phyloP scores from a whole-genome alignment of 2,888 invertebrate species.

The Hoplodrina ambigua region DNA sequence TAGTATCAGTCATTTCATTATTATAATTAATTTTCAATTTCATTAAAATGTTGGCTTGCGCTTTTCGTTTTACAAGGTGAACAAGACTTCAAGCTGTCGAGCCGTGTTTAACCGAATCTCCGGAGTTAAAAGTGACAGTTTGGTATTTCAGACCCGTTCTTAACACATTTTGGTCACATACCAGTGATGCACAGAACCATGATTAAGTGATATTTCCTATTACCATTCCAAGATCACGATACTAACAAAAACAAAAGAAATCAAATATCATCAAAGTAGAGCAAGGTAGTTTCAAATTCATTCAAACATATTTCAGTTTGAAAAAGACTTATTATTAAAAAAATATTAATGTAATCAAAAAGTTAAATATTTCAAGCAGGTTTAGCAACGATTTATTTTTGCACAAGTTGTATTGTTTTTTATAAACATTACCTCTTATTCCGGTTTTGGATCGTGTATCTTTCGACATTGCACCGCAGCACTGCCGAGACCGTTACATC shows the following conservation, averaged over 20 bases:
- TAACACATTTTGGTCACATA: conserved; percentile 18
- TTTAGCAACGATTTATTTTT: conserved; percentile 21
- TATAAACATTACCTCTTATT: conserved; percentile 14
- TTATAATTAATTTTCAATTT: conserved; percentile 8
- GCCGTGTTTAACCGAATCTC: not conserved
- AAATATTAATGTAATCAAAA: not conserved
- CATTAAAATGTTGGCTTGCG: not conserved
- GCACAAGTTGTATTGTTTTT: conserved; percentile 3
- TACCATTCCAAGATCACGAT: conserved; percentile 9
- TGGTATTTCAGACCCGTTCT: conserved; percentile 20
- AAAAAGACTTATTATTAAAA: not conserved
- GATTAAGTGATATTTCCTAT: not conserved
- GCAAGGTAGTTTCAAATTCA: conserved; percentile 5
- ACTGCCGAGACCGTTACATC: conserved; percentile 37
- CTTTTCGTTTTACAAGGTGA: conserved; percentile 42
- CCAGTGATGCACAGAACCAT: not conserved
- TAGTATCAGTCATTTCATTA: not conserved
- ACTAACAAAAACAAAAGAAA: conserved; percentile 7
- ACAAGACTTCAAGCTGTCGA: conserved; percentile 19
- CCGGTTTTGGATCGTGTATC: conserved; percentile 45
- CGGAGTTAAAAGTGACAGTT: conserved; percentile 23
- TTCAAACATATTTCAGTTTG: not conserved
- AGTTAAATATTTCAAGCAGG: not conserved
- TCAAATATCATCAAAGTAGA: conserved; percentile 14
- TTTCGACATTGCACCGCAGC: conserved; percentile 41